Evolutionary conservation across 2,113 vertebrate genomes (phyloP).

Genomic region (Dendrocopos noguchii): DNA sequence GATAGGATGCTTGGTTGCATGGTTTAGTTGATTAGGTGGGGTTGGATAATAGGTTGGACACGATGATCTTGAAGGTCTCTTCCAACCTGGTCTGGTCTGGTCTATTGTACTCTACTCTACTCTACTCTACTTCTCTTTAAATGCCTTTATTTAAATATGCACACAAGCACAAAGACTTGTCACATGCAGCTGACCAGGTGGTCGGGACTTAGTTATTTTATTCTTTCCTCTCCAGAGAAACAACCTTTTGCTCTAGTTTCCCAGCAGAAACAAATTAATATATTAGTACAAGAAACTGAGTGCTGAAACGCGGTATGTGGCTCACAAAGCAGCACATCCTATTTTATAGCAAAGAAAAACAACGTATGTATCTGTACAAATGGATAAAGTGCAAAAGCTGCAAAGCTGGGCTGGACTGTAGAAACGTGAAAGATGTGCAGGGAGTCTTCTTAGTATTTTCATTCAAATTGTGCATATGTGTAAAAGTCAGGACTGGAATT

Average conservation of each 20-base stretch:
- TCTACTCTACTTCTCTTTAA: neutral
- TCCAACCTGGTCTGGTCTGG: too few relatives aligned
- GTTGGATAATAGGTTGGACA: too few relatives aligned
- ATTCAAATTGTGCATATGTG: neutral
- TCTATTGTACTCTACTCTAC: too few relatives aligned
- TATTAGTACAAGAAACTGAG: neutral
- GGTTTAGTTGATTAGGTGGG: too few relatives aligned
- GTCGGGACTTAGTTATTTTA: neutral
- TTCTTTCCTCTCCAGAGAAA: neutral
- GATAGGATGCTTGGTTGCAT: too few relatives aligned
- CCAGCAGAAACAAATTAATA: neutral
- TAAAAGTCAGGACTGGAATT: neutral
- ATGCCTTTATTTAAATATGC: neutral
- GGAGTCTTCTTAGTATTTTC: neutral
- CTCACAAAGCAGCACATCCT: neutral
- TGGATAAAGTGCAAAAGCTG: neutral
- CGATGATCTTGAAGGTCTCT: too few relatives aligned
- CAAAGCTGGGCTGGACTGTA: neutral
- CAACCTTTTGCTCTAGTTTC: neutral
- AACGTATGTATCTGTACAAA: neutral
- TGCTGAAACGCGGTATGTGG: neutral
- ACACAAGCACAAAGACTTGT: neutral
- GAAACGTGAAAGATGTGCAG: neutral
- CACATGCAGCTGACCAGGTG: neutral
- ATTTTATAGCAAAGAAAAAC: neutral